A percentile compares a stretch with the other conserved stretches of the same genome.
Conservation (phyloP, 2,888 invertebrate genomes). For the Erebia palarica region DNA sequence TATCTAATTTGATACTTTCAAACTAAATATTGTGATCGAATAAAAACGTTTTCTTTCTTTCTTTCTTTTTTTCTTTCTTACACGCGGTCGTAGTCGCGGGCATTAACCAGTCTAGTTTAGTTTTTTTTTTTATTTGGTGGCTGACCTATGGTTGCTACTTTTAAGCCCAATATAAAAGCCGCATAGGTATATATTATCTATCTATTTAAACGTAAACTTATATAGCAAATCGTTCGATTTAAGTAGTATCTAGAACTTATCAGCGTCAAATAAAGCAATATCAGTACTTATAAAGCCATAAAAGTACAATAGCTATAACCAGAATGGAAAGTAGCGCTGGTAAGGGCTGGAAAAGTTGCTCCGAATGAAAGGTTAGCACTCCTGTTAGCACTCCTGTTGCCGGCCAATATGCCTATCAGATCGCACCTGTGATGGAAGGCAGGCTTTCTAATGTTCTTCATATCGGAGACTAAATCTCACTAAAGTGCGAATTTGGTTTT, state of each 20-base stretch:
- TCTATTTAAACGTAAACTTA: neutral
- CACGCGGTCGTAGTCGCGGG: too few species aligned
- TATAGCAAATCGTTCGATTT: neutral
- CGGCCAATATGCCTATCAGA: constrained; percentile 72
- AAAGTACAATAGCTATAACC: constrained; percentile 2
- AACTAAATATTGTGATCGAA: too few species aligned
- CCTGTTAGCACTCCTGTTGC: constrained; percentile 64
- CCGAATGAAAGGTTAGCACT: constrained; percentile 76
- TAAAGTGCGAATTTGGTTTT: neutral
- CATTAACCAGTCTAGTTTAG: too few species aligned
- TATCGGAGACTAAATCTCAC: constrained; percentile 20
- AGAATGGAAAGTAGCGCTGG: constrained; percentile 12
- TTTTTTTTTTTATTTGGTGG: too few species aligned
- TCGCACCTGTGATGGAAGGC: constrained; percentile 60
- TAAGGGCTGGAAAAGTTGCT: constrained; percentile 37
- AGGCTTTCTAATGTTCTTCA: constrained; percentile 39
- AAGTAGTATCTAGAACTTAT: neutral
- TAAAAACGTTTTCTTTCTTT: too few species aligned
- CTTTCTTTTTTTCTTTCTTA: too few species aligned
- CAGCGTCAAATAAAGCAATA: constrained; percentile 6
- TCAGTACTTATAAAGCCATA: constrained; percentile 16
- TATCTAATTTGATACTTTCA: too few species aligned
- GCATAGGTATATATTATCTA: too few species aligned
- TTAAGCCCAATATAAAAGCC: neutral
- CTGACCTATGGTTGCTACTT: too few species aligned